A percentile compares a stretch with the other conserved stretches of the same genome.
These are phyloP conservation scores for Pseudois nayaur DNA, from an alignment of 2,113 vertebrate species.

Conservation along the genomic window DNA sequence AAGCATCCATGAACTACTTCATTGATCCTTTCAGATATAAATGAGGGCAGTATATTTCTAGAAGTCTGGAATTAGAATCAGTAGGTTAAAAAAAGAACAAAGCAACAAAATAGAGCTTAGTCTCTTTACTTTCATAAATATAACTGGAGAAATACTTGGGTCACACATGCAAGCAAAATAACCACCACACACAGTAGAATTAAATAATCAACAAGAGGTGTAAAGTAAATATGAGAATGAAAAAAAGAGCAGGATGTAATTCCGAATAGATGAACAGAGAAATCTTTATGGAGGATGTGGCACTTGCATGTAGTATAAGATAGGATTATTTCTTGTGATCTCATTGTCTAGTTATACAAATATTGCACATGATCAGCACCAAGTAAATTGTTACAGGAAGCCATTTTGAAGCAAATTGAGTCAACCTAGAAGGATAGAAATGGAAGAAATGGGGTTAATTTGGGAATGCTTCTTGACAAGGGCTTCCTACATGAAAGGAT, in stretches of 20 bases:
- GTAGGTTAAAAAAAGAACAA: not conserved
- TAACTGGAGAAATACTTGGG: not conserved
- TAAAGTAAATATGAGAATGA: not conserved
- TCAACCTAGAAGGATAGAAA: not conserved
- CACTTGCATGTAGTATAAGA: not conserved
- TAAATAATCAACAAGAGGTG: not conserved
- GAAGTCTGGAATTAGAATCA: not conserved
- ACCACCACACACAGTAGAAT: not conserved
- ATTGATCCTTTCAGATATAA: not conserved
- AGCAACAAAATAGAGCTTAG: not conserved
- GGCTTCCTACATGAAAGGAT: slow-evolving; percentile 12
- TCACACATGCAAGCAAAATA: not conserved
- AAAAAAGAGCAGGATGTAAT: not conserved
- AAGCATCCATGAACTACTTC: not conserved
- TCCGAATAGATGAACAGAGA: not conserved
- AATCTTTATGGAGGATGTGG: not conserved
- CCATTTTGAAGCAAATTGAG: slow-evolving; percentile 7
- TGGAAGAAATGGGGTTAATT: slow-evolving; percentile 30
- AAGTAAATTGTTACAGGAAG: not conserved
- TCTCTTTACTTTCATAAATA: not conserved
- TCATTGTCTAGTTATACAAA: not conserved
- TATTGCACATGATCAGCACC: not conserved
- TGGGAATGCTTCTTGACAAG: not conserved
- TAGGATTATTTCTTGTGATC: not conserved
- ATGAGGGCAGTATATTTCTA: not conserved